Evolutionary conservation across 2,797 vertebrate species (phyloP).

Genomic region (Syngnathus rostellatus): DNA sequence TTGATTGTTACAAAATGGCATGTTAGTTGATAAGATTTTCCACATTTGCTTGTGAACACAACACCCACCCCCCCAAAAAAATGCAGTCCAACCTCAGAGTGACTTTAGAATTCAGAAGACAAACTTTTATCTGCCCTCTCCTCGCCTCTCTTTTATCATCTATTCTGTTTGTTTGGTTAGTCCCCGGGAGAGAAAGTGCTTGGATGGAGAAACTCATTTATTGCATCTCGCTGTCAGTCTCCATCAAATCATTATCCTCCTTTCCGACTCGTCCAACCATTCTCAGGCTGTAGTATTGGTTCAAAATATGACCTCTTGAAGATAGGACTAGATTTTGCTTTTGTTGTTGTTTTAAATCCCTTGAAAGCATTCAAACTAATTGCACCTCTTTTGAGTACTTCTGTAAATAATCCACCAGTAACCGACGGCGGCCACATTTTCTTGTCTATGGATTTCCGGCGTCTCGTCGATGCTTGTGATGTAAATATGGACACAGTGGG

Average conservation of each 20-base stretch:
- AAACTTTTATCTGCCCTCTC: slow-evolving; percentile 43
- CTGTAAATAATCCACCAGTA: slow-evolving; percentile 32
- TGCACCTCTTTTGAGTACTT: slow-evolving; percentile 24
- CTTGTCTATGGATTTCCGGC: slow-evolving; percentile 40
- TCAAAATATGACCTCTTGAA: background rate
- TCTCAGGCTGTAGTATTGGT: slow-evolving; percentile 2
- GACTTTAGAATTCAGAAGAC: slow-evolving; percentile 57
- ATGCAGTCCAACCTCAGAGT: slow-evolving; percentile 34
- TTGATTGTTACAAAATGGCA: slow-evolving; percentile 8
- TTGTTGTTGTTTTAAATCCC: background rate
- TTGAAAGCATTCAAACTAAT: background rate
- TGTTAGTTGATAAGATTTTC: slow-evolving; percentile 21
- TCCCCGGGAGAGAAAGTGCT: slow-evolving; percentile 42
- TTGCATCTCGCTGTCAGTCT: slow-evolving; percentile 22
- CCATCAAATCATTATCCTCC: slow-evolving; percentile 39
- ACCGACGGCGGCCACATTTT: slow-evolving; percentile 40
- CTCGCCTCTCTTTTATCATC: slow-evolving; percentile 55
- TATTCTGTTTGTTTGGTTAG: slow-evolving; percentile 63
- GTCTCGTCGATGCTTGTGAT: slow-evolving; percentile 48
- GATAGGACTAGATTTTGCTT: background rate
- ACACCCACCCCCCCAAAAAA: slow-evolving; percentile 21
- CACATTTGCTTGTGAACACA: slow-evolving; percentile 18
- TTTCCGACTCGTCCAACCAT: slow-evolving; percentile 9
- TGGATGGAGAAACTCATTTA: slow-evolving; percentile 48
- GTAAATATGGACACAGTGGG: slow-evolving; percentile 52